Evolutionary conservation across 2,113 vertebrate genomes (phyloP), one percentile per base, ranked within the genome.

Genomic region (Tupaia tana): DNA sequence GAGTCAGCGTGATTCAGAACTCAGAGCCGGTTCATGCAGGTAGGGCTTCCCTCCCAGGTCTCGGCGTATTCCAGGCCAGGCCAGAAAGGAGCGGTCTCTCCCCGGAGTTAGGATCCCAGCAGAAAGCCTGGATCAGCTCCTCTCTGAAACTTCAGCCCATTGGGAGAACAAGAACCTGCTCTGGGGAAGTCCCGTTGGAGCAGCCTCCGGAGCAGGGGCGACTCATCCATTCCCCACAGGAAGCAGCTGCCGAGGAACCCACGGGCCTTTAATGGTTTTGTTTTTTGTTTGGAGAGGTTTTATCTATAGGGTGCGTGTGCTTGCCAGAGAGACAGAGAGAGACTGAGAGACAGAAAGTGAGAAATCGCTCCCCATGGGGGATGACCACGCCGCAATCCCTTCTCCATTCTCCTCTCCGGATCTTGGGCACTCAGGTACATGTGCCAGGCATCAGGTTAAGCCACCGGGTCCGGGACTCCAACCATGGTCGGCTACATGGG

Each of bases 111-210:
- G 69, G 81, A 19, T 58, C 90, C 52, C 34, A 78, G 3, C 31
- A 73, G 82, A 86, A 80, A 93, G 58, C 43, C 34, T 22, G n/a
- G 34, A 74, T 24, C 86, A 90, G n/a, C 63, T 56, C 19, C 31
- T 77, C 85, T 81, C 77, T 31, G 93, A 93, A 94, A 91, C 78
- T 70, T 61, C 27, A 83, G 73, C 59, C 61, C 70, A 52, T 61
- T 24, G 66, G 80, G 31, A 81, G 84, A 61, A 27, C 18, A 66
- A 69, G 22, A 81, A 9, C 25, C 74, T 63, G 59, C 7, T 90
- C 3, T 81, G 73, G 70, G 22, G 43, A 82, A 70, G 31, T 34
- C 52, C 67, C 15, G 59, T 20, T 9, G 7, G 27, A 24, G 22
- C 29, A 73, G n/a, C 7, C 27, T 43, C 71, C 80, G 61, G 63